Conservation (phyloP, 2,113 vertebrate genomes). For the Lophius piscatorius region DNA sequence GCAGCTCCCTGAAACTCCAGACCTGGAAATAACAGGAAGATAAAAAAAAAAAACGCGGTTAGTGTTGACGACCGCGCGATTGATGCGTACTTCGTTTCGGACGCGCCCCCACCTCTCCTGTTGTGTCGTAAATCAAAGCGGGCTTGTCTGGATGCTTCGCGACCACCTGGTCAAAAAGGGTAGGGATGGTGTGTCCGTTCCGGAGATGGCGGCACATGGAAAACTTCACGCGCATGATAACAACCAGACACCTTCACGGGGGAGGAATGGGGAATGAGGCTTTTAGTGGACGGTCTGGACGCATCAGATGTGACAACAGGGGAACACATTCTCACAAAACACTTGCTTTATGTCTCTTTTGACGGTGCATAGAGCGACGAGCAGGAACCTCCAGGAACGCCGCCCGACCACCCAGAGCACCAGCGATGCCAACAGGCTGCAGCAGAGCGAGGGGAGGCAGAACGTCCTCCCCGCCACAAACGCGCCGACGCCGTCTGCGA, state of each 20-base stretch:
- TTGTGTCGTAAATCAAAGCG: conserved; percentile 84
- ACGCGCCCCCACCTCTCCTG: conserved; percentile 76
- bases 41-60: no score
- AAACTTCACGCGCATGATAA: conserved; percentile 81
- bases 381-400: conserved; percentile 80
- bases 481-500: conserved; percentile 25
- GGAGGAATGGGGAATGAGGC: no score
- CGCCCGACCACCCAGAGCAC: conserved; percentile 76
- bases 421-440: conserved; percentile 70
- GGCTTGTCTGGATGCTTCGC: conserved; percentile 78
- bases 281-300: no score
- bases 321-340: background rate
- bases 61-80: no score
- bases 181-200: conserved; percentile 77
- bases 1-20: conserved; percentile 85
- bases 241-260: conserved; percentile 75
- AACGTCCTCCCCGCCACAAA: conserved; percentile 39
- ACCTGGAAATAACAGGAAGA: no score
- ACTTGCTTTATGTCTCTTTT: conserved; percentile 85
- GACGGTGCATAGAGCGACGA: conserved; percentile 78
- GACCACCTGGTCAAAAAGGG: conserved; percentile 80
- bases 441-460: conserved; percentile 36
- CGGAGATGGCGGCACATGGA: conserved; percentile 72
- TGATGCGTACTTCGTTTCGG: no score
- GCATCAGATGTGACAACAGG: no score